phyloP scores from a whole-genome alignment of 2,888 invertebrate genomes.

The Pemphredon lugubris region DNA sequence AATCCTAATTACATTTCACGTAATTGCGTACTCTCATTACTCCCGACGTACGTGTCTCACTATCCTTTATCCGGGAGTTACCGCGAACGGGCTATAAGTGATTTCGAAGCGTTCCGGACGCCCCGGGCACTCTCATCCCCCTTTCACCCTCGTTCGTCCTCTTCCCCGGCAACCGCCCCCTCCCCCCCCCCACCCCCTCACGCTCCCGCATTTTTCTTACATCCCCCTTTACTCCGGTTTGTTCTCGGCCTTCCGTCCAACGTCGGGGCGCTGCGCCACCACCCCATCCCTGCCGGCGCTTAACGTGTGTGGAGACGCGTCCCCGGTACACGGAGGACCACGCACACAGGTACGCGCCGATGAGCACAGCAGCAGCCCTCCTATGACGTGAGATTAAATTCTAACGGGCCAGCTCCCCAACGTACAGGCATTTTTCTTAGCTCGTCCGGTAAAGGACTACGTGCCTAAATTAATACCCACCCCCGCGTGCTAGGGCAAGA shows the following conservation, averaged over 20 bases:
- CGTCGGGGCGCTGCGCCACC: slow-evolving; percentile 37
- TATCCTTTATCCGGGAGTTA: slow-evolving; percentile 35
- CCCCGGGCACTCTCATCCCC: slow-evolving; percentile 29
- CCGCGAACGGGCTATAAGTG: slow-evolving; percentile 47
- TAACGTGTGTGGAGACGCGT: not conserved
- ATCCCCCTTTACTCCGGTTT: slow-evolving; percentile 63
- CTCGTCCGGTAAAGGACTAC: slow-evolving; percentile 70
- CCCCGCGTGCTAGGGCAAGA: slow-evolving; percentile 40
- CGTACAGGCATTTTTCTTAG: slow-evolving; percentile 79
- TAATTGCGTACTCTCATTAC: slow-evolving; percentile 23
- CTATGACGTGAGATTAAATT: slow-evolving; percentile 78
- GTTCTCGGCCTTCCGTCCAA: slow-evolving; percentile 55
- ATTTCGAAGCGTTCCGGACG: slow-evolving; percentile 45
- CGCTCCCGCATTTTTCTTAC: slow-evolving; percentile 74
- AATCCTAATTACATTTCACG: slow-evolving; percentile 33
- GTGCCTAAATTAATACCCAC: slow-evolving; percentile 78
- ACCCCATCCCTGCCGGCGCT: slow-evolving; percentile 6
- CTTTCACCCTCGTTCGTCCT: slow-evolving; percentile 29
- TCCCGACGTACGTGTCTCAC: slow-evolving; percentile 21
- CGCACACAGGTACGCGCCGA: slow-evolving; percentile 49
- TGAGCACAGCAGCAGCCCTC: slow-evolving; percentile 47
- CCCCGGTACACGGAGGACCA: slow-evolving; percentile 11
- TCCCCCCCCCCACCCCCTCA: slow-evolving; percentile 42
- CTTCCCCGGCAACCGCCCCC: slow-evolving; percentile 17
- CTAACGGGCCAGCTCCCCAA: slow-evolving; percentile 72